Percentiles rank a stretch among this genome's conserved stretches.
Evolutionary conservation across 1,140 invertebrate species (phyloP).

Genomic region (fruit fly (Drosophila melanogaster)): DNA sequence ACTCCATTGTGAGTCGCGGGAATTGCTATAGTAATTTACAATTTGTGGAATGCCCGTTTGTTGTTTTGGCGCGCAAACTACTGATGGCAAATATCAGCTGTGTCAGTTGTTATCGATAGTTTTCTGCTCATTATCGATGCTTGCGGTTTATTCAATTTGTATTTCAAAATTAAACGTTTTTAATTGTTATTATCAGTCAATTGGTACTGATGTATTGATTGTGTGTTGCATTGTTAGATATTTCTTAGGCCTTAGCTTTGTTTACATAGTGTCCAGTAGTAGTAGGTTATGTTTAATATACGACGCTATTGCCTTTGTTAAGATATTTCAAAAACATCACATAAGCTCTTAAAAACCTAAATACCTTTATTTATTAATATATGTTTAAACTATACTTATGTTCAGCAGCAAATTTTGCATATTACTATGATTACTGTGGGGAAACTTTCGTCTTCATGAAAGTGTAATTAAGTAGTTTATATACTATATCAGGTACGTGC

Average conservation of each 20-base stretch:
- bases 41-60: slow-evolving; percentile 9
- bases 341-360: too few species aligned
- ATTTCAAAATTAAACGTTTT: too few species aligned
- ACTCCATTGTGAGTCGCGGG: slow-evolving; percentile 61
- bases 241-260: too few species aligned
- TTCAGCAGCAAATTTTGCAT: not conserved
- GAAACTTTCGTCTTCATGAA: not conserved
- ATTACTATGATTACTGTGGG: not conserved
- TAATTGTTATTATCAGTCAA: too few species aligned
- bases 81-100: slow-evolving; percentile 42
- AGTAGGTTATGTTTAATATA: too few species aligned
- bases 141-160: too few species aligned
- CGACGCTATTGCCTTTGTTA: too few species aligned
- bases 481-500: slow-evolving; percentile 64
- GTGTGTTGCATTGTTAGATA: too few species aligned
- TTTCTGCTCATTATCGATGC: not conserved
- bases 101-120: slow-evolving; percentile 6
- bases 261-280: too few species aligned
- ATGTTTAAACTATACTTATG: not conserved
- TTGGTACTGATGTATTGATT: too few species aligned
- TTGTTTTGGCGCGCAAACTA: slow-evolving; percentile 56
- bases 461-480: not conserved
- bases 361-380: too few species aligned
- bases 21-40: slow-evolving; percentile 1
- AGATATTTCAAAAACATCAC: too few species aligned